phyloP scores from a whole-genome alignment of 2,113 vertebrate genomes.

The Gymnogyps californianus region DNA sequence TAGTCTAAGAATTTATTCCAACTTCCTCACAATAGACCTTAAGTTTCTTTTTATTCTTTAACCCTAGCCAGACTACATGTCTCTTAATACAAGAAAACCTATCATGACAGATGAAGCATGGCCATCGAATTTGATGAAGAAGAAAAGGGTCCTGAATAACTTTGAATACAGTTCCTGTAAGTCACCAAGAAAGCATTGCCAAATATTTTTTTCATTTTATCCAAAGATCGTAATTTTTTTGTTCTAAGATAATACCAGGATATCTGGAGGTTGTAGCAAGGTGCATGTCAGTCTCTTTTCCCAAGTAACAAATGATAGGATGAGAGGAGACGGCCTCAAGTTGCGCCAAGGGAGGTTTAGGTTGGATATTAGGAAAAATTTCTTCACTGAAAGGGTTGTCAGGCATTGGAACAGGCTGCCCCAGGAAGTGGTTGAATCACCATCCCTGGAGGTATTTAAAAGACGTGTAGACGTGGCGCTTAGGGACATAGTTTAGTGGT shows the following conservation, averaged over 20 bases:
- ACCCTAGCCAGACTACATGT: not conserved
- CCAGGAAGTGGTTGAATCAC: not conserved
- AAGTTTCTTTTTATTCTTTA: not conserved
- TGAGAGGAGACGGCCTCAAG: not conserved
- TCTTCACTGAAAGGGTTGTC: not conserved
- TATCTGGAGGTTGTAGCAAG: not conserved
- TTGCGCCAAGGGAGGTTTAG: not conserved
- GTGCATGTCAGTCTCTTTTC: not conserved
- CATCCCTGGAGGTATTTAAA: not conserved
- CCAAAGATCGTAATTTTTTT: not conserved
- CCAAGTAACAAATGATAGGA: not conserved
- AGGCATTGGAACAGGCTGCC: not conserved
- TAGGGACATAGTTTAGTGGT: not conserved
- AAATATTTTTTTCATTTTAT: not conserved
- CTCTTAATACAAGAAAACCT: not conserved
- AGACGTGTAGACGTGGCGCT: rapidly evolving
- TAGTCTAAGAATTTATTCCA: not conserved
- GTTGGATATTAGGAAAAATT: not conserved
- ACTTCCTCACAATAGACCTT: not conserved
- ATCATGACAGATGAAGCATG: not conserved
- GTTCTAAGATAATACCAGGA: not conserved
- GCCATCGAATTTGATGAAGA: not conserved
- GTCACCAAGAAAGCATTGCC: not conserved
- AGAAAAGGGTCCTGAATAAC: not conserved
- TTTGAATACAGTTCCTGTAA: not conserved